Percentiles rank a stretch among this genome's conserved stretches.
These are phyloP conservation scores for Sipha flava DNA, from an alignment of 1,140 invertebrate species.

Conservation along the genomic window DNA sequence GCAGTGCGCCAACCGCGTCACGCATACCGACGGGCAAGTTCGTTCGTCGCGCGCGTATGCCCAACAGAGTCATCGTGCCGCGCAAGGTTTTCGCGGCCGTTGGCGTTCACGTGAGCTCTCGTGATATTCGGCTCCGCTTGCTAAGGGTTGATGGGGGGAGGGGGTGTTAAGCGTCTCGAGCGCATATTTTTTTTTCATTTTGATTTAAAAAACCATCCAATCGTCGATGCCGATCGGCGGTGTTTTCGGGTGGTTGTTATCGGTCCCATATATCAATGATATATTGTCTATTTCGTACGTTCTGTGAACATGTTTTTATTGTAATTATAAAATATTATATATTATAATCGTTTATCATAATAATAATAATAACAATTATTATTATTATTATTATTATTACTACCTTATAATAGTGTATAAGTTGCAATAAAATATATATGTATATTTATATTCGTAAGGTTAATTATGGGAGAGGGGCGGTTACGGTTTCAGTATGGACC, in stretches of 20 bases:
- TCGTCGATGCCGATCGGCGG: background rate
- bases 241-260: background rate
- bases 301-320: constrained; percentile 32
- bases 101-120: no score
- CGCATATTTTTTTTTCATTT: background rate
- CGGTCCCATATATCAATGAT: constrained; percentile 35
- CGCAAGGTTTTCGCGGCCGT: no score
- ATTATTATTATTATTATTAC: no score
- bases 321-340: background rate
- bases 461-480: no score
- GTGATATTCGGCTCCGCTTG: no score
- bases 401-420: no score
- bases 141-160: background rate
- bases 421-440: no score
- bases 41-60: no score
- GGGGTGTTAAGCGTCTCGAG: background rate
- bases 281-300: constrained; percentile 34
- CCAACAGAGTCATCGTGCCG: no score
- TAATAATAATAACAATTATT: background rate
- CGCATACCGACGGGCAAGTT: no score
- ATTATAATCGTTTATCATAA: background rate
- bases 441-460: background rate
- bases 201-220: constrained; percentile 11
- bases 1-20: no score
- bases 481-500: background rate